Evolutionary conservation across 2,113 vertebrate species (phyloP).

Genomic region (Cacatua alba): DNA sequence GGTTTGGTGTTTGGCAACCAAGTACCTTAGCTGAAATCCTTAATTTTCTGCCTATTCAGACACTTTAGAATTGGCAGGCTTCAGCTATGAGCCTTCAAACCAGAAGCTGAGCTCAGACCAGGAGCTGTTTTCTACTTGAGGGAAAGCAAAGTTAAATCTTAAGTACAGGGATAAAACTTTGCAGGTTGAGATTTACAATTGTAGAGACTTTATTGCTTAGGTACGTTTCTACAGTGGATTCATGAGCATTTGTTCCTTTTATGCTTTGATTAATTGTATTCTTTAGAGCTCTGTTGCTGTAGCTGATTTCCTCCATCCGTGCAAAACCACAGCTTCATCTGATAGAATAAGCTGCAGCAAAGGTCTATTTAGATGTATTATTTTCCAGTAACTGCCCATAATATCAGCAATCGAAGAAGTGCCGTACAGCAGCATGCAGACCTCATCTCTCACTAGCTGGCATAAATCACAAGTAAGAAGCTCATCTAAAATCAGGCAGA

Average conservation of each 20-base stretch:
- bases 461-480: slow-evolving; percentile 1
- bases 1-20: not conserved
- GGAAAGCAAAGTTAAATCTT: not conserved
- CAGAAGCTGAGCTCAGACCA: not conserved
- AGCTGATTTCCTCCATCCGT: not conserved
- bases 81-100: not conserved
- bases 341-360: not conserved
- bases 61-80: not conserved
- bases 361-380: not conserved
- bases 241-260: not conserved
- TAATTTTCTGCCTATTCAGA: not conserved
- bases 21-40: not conserved
- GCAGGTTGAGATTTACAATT: not conserved
- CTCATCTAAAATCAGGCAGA: not conserved
- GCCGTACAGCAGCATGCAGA: not conserved
- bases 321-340: rapidly evolving
- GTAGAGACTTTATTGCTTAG: not conserved
- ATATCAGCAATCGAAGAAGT: not conserved
- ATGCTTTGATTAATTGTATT: not conserved
- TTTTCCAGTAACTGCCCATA: not conserved
- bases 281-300: not conserved
- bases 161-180: not conserved
- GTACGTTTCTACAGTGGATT: not conserved
- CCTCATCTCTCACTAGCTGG: not conserved
- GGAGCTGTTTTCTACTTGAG: not conserved